Percentiles rank a stretch among this genome's conserved stretches.
These are phyloP conservation scores for Megaleporinus macrocephalus DNA, from an alignment of 2,113 vertebrate species.

Conservation along the genomic window DNA sequence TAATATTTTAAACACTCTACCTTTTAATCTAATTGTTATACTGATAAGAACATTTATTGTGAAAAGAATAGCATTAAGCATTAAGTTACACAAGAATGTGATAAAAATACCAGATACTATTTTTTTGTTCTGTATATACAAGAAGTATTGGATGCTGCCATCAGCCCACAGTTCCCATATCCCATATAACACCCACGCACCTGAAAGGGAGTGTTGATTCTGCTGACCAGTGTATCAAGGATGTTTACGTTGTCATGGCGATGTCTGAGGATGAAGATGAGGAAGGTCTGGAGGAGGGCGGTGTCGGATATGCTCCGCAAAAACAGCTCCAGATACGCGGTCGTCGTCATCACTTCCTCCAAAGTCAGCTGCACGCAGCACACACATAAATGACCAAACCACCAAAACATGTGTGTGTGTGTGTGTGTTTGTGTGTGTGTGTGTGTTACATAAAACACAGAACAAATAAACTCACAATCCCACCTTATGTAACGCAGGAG, in stretches of 20 bases:
- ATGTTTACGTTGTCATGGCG: slow-evolving; percentile 90
- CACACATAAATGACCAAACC: neutral
- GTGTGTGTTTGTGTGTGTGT: neutral
- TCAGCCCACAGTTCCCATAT: too few species aligned
- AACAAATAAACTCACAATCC: neutral
- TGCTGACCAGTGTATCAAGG: slow-evolving; percentile 91
- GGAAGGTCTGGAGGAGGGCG: slow-evolving; percentile 90
- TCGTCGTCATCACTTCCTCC: slow-evolving; percentile 97
- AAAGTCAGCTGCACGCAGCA: slow-evolving; percentile 81
- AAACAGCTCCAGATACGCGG: slow-evolving; percentile 93
- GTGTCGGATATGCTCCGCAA: slow-evolving; percentile 88
- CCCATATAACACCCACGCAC: slow-evolving; percentile 64
- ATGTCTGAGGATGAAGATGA: slow-evolving; percentile 91
- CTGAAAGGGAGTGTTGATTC: slow-evolving; percentile 97
- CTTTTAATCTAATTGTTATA: too few species aligned
- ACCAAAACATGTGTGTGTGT: neutral
- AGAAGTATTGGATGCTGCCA: too few species aligned
- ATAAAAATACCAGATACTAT: too few species aligned
- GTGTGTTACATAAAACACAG: neutral
- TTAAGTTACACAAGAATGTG: too few species aligned
- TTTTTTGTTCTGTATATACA: too few species aligned
- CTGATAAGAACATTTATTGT: too few species aligned
- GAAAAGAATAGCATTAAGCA: too few species aligned
- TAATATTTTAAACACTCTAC: too few species aligned
- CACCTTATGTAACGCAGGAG: slow-evolving; percentile 97